These are phyloP conservation scores for Ips typographus DNA, from an alignment of 1,140 invertebrate genomes.

Conservation along the genomic window DNA sequence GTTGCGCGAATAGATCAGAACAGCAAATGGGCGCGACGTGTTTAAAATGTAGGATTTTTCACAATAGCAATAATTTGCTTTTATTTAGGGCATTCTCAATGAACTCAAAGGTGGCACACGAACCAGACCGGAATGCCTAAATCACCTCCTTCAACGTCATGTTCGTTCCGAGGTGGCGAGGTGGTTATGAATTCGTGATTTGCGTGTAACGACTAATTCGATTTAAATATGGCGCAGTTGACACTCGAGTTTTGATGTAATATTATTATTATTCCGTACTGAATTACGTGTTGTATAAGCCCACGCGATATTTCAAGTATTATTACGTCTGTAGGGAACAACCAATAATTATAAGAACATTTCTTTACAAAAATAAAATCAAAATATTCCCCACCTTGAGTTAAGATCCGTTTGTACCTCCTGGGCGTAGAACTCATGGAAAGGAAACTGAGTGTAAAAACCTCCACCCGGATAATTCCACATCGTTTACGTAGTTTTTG, in stretches of 20 bases:
- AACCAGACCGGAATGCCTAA: slow-evolving; percentile 11
- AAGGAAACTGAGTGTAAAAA: slow-evolving; percentile 1
- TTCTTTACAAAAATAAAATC: too few relatives aligned
- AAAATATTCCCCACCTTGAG: neutral
- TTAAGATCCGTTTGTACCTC: slow-evolving; percentile 21
- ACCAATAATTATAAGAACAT: too few relatives aligned
- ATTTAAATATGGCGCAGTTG: slow-evolving; percentile 23
- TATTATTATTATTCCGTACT: slow-evolving; percentile 16
- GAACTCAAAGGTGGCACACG: slow-evolving; percentile 13
- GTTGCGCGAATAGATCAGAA: slow-evolving; percentile 3
- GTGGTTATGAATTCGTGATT: slow-evolving; percentile 29
- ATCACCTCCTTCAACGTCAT: neutral
- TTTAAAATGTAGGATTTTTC: slow-evolving; percentile 20
- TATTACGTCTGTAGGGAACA: neutral
- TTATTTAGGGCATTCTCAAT: slow-evolving; percentile 22
- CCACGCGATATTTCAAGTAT: neutral
- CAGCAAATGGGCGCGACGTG: slow-evolving; percentile 5
- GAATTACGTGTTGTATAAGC: slow-evolving; percentile 4
- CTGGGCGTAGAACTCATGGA: slow-evolving; percentile 13
- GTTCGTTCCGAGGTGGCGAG: neutral
- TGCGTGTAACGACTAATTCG: slow-evolving; percentile 28
- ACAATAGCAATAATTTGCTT: slow-evolving; percentile 25
- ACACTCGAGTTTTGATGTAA: slow-evolving; percentile 24
- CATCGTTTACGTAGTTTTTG: neutral
- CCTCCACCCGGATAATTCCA: slow-evolving; percentile 15